A percentile compares a stretch with the other conserved stretches of the same genome.
Conservation (phyloP, 2,797 vertebrate species). For the Malacoctenus gilli region DNA sequence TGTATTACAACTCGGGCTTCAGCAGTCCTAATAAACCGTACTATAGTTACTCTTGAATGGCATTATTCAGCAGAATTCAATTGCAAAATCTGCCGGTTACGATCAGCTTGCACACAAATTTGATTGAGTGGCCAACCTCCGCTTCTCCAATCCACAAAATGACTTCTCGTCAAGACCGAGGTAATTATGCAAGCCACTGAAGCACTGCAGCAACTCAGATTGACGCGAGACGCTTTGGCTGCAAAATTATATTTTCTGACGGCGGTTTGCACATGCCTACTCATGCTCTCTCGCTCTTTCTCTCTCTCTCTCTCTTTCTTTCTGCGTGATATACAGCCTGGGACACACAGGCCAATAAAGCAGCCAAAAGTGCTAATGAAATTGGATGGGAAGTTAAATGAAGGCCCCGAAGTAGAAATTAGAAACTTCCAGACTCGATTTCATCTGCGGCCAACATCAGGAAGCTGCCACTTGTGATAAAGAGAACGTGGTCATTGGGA, state of each 20-base stretch:
- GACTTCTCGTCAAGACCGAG: slow-evolving; percentile 63
- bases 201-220: slow-evolving; percentile 69
- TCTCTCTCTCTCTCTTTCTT: slow-evolving; percentile 51
- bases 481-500: background rate
- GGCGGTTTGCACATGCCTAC: slow-evolving; percentile 71
- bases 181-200: slow-evolving; percentile 69
- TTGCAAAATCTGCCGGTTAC: slow-evolving; percentile 45
- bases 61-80: slow-evolving; percentile 55
- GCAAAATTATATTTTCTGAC: slow-evolving; percentile 72
- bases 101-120: slow-evolving; percentile 42
- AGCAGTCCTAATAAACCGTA: background rate
- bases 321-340: slow-evolving; percentile 63
- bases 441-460: slow-evolving; percentile 13
- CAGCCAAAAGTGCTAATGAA: slow-evolving; percentile 66
- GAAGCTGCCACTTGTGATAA: slow-evolving; percentile 3
- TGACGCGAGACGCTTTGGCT: slow-evolving; percentile 71
- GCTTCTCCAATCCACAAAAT: slow-evolving; percentile 58
- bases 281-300: slow-evolving; percentile 60
- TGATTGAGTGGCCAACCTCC: slow-evolving; percentile 47
- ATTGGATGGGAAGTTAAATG: slow-evolving; percentile 68
- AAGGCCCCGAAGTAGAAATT: slow-evolving; percentile 47
- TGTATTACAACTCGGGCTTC: background rate
- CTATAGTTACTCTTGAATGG: slow-evolving; percentile 1
- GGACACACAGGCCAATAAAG: slow-evolving; percentile 56
- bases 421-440: slow-evolving; percentile 41